These are phyloP conservation scores for Pinna nobilis DNA, from an alignment of 1,140 invertebrate species.

Conservation along the genomic window DNA sequence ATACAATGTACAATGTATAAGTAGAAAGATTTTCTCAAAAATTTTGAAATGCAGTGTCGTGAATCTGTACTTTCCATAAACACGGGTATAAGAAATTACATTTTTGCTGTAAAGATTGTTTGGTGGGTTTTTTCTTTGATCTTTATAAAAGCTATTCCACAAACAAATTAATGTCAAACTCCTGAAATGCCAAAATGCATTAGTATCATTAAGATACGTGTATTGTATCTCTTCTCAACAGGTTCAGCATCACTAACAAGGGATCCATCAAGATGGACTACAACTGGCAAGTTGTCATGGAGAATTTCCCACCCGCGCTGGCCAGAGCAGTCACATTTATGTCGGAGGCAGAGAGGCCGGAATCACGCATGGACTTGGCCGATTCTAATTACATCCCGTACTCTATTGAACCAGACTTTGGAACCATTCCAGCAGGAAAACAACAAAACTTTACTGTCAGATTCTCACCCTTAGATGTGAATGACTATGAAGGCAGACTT, in stretches of 20 bases:
- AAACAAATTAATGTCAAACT: too few species aligned
- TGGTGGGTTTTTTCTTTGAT: not conserved
- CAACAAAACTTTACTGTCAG: slow-evolving; percentile 67
- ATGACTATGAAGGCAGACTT: slow-evolving; percentile 72
- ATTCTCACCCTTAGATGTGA: slow-evolving; percentile 74
- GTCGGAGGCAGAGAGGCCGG: slow-evolving; percentile 61
- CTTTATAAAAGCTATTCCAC: too few species aligned
- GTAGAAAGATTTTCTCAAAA: too few species aligned
- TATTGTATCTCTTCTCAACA: slow-evolving; percentile 42
- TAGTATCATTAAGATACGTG: not conserved
- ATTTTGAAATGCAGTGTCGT: too few species aligned
- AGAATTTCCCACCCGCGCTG: slow-evolving; percentile 65
- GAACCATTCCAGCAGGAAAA: slow-evolving; percentile 67
- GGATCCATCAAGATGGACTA: slow-evolving; percentile 70
- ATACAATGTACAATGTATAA: too few species aligned
- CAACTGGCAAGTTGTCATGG: slow-evolving; percentile 73
- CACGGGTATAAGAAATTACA: not conserved
- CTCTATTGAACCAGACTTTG: slow-evolving; percentile 69
- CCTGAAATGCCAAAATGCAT: too few species aligned
- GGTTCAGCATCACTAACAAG: slow-evolving; percentile 68
- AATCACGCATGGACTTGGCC: slow-evolving; percentile 60
- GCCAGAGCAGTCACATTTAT: slow-evolving; percentile 69
- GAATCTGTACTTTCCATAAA: too few species aligned
- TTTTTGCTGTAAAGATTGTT: not conserved
- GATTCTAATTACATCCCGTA: slow-evolving; percentile 70